These are phyloP conservation scores for Operophtera brumata DNA, from an alignment of 2,888 invertebrate genomes.

Conservation along the genomic window DNA sequence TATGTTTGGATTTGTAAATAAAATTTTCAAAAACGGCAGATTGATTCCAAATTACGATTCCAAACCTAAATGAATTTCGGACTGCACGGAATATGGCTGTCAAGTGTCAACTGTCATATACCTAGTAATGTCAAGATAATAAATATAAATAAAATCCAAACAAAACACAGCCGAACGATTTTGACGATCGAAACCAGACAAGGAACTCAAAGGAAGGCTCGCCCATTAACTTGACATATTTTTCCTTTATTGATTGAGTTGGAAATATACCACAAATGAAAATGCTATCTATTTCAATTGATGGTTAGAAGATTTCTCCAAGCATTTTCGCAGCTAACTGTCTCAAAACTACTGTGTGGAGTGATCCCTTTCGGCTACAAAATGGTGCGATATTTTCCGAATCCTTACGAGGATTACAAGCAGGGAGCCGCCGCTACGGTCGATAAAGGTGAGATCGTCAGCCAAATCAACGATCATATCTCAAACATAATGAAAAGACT, in stretches of 20 bases:
- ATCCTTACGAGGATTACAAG: constrained; percentile 59
- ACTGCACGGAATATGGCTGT: background rate
- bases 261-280: background rate
- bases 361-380: constrained; percentile 38
- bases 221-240: too few relatives aligned
- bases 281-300: constrained; percentile 14
- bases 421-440: constrained; percentile 37
- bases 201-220: too few relatives aligned
- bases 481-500: constrained; percentile 58
- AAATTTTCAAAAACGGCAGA: too few relatives aligned
- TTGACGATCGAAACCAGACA: background rate
- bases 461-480: constrained; percentile 57
- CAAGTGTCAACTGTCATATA: background rate
- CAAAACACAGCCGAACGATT: constrained; percentile 6
- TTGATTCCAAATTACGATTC: too few relatives aligned
- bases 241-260: background rate
- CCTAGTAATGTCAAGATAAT: too few relatives aligned
- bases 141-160: background rate
- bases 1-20: too few relatives aligned
- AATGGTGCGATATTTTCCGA: constrained; percentile 72
- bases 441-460: constrained; percentile 46
- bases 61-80: too few relatives aligned
- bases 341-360: constrained; percentile 41
- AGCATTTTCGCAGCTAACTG: constrained; percentile 32
- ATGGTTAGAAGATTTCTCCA: constrained; percentile 42